phyloP scores from a whole-genome alignment of 1,140 invertebrate species.

The Periplaneta americana region DNA sequence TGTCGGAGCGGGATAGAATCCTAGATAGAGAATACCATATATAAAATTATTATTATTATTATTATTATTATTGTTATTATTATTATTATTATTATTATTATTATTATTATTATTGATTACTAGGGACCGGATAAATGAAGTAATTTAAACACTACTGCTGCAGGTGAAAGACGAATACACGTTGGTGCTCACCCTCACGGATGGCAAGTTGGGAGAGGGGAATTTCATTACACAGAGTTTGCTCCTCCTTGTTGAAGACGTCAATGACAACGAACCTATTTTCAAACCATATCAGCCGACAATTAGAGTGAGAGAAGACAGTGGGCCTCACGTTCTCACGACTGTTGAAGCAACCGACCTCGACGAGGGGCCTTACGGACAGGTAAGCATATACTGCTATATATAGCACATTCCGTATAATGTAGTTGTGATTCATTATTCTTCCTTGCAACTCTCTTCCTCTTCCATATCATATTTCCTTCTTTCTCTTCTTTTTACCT shows the following conservation, averaged over 20 bases:
- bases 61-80: not conserved
- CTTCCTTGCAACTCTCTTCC: no score
- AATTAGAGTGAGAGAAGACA: conserved; percentile 73
- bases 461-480: no score
- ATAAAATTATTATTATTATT: no score
- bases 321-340: conserved; percentile 62
- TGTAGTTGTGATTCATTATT: no score
- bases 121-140: not conserved
- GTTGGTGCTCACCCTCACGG: conserved; percentile 81
- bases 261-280: conserved; percentile 85
- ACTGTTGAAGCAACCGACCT: conserved; percentile 82
- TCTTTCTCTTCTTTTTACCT: no score
- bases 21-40: no score
- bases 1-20: no score
- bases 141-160: no score
- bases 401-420: no score
- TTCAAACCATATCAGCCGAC: conserved; percentile 81
- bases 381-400: conserved; percentile 65
- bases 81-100: not conserved
- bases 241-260: conserved; percentile 81
- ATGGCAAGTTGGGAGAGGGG: conserved; percentile 78
- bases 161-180: conserved; percentile 81
- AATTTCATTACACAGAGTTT: conserved; percentile 89
- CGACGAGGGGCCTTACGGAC: conserved; percentile 87
- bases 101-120: no score